phyloP scores from a whole-genome alignment of 2,797 vertebrate species.

The Manis pentadactyla region DNA sequence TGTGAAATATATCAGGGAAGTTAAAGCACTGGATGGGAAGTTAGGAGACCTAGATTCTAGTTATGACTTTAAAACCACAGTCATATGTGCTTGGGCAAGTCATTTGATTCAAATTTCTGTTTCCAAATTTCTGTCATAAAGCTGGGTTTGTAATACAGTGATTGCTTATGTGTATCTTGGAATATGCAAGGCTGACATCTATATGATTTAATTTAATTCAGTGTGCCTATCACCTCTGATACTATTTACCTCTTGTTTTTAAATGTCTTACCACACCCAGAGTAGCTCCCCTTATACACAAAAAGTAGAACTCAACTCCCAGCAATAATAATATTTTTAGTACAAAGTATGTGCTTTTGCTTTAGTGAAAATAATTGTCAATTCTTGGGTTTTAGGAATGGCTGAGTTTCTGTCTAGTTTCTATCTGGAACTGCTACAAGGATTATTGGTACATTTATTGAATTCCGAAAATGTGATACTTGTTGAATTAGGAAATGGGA shows the following conservation, averaged over 20 bases:
- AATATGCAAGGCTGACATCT: neutral
- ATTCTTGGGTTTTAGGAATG: neutral
- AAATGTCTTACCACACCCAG: conserved; percentile 16
- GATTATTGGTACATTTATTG: neutral
- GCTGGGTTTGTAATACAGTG: neutral
- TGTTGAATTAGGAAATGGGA: neutral
- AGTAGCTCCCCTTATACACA: neutral
- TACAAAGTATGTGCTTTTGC: conserved; percentile 46
- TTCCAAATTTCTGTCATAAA: conserved; percentile 49
- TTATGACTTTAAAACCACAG: conserved; percentile 31
- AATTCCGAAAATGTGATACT: conserved; percentile 11
- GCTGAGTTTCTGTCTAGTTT: conserved; percentile 55
- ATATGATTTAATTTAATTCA: neutral
- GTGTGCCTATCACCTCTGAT: neutral
- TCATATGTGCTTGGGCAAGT: neutral
- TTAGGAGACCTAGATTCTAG: neutral
- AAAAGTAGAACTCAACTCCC: conserved; percentile 1
- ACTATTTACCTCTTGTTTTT: conserved; percentile 26
- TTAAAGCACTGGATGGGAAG: neutral
- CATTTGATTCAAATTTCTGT: conserved; percentile 52
- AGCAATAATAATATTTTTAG: conserved; percentile 26
- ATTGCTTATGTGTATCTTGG: conserved; percentile 6
- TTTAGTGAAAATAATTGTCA: conserved; percentile 45
- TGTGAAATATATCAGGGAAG: neutral
- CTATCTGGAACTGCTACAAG: neutral